Conservation (phyloP, 2,797 vertebrate genomes). For the Malurus splendens region DNA sequence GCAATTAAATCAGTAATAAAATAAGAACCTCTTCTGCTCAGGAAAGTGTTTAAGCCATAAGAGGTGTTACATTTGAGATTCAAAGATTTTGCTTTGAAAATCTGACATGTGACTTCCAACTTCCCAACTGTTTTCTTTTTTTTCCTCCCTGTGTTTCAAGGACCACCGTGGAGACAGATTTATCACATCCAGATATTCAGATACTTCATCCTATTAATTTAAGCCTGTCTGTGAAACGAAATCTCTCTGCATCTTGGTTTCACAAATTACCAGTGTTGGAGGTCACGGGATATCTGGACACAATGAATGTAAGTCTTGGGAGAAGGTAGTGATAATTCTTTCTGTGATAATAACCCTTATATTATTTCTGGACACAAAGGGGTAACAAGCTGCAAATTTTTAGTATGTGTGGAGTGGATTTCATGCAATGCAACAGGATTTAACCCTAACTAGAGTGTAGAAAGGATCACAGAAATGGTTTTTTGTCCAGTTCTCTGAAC, state of each 20-base stretch:
- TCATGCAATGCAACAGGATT: neutral
- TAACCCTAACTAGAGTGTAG: neutral
- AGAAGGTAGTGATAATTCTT: neutral
- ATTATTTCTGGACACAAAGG: neutral
- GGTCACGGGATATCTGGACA: conserved; percentile 82
- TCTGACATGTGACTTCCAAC: neutral
- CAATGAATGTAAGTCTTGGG: conserved; percentile 81
- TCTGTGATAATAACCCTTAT: neutral
- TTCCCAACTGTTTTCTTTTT: neutral
- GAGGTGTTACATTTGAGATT: neutral
- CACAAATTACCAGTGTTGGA: conserved; percentile 80
- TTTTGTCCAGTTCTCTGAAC: neutral
- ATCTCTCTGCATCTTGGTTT: conserved; percentile 89
- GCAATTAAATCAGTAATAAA: neutral
- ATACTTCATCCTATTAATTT: conserved; percentile 92
- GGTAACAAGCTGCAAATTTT: neutral
- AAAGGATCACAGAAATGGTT: neutral
- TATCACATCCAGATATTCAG: conserved; percentile 74
- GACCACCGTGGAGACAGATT: conserved; percentile 67
- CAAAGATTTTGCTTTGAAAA: neutral
- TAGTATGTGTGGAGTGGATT: neutral
- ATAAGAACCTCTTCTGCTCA: neutral
- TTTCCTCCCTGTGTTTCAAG: conserved; percentile 45
- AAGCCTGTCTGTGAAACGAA: conserved; percentile 83
- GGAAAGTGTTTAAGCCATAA: neutral